These are phyloP conservation scores for Excalfactoria chinensis DNA, from an alignment of 2,113 vertebrate genomes.

Conservation along the genomic window DNA sequence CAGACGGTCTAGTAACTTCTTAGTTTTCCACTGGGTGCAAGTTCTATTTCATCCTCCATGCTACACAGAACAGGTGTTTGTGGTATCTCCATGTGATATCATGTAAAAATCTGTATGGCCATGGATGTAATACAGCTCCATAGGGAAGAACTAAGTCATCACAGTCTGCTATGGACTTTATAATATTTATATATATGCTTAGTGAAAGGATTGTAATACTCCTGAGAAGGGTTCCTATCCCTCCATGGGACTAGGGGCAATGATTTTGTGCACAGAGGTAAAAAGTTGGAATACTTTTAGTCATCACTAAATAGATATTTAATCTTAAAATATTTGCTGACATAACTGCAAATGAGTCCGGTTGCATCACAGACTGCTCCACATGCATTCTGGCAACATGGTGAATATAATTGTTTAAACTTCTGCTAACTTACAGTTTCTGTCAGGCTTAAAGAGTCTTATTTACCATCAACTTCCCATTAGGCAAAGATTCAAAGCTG, in stretches of 20 bases:
- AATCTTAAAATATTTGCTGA: background rate
- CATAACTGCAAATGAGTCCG: background rate
- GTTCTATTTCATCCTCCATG: background rate
- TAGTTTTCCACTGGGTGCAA: background rate
- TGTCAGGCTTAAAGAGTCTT: background rate
- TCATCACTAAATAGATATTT: background rate
- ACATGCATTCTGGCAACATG: background rate
- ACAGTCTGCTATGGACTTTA: background rate
- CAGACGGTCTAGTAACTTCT: background rate
- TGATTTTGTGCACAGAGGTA: background rate
- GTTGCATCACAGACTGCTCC: background rate
- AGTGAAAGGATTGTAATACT: background rate
- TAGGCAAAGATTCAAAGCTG: background rate
- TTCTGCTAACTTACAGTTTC: background rate
- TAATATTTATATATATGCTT: fast-evolving
- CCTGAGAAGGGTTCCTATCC: background rate
- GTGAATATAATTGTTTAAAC: background rate
- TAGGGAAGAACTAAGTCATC: background rate
- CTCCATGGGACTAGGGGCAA: too few relatives aligned
- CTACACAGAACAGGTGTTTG: background rate
- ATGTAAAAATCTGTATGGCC: background rate
- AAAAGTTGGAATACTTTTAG: background rate
- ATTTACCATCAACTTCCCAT: background rate
- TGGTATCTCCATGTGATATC: background rate
- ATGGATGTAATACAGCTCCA: background rate